These are phyloP conservation scores for Tylochromis polylepis DNA, from an alignment of 2,113 vertebrate species.

Conservation along the genomic window DNA sequence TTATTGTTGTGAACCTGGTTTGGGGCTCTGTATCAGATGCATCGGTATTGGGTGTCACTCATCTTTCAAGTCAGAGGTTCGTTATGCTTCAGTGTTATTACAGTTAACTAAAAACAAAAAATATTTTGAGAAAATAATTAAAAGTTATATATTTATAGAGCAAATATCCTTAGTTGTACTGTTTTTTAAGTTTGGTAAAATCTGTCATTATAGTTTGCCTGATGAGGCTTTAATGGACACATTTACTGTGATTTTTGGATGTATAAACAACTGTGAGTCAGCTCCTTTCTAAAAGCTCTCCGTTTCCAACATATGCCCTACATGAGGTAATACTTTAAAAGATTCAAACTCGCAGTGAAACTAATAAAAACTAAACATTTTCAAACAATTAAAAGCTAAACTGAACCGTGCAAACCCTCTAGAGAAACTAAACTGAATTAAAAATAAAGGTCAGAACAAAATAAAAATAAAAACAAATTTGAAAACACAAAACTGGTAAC, in stretches of 20 bases:
- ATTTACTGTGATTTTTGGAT: too few species aligned
- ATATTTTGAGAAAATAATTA: not conserved
- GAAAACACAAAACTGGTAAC: not conserved
- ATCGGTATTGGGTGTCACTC: not conserved
- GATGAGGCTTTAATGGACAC: too few species aligned
- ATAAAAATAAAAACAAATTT: not conserved
- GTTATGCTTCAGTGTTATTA: not conserved
- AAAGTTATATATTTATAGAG: not conserved
- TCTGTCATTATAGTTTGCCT: too few species aligned
- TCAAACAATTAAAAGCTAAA: not conserved
- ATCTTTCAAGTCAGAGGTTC: not conserved
- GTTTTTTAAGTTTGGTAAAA: too few species aligned
- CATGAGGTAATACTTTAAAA: not conserved
- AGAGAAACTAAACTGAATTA: not conserved
- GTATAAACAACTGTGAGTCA: too few species aligned
- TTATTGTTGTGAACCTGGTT: not conserved
- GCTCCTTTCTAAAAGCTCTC: too few species aligned
- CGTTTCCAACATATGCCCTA: not conserved
- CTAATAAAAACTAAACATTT: not conserved
- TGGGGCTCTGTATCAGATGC: not conserved
- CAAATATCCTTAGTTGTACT: not conserved
- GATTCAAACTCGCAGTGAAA: not conserved
- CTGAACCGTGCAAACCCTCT: not conserved
- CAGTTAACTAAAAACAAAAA: not conserved
- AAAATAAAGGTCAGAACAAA: not conserved